Percentiles rank a stretch among this genome's conserved stretches.
Conservation (phyloP, 2,888 invertebrate species). For the Latheticus oryzae region DNA sequence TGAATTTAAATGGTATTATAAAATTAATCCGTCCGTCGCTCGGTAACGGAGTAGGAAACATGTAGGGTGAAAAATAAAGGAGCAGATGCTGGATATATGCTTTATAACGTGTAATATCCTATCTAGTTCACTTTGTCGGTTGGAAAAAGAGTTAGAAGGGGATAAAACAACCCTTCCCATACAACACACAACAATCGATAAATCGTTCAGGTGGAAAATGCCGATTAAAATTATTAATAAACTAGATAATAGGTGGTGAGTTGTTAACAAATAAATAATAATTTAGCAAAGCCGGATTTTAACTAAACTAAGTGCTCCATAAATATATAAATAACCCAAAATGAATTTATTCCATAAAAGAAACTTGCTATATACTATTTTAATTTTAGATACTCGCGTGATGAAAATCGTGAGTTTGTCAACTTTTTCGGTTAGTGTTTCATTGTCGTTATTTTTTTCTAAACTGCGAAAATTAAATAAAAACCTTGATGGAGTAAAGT, state of each 20-base stretch:
- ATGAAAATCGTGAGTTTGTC: slow-evolving; percentile 6
- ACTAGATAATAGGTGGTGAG: neutral
- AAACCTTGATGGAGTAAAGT: slow-evolving; percentile 12
- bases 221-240: slow-evolving; percentile 11
- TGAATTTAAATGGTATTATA: slow-evolving; percentile 7
- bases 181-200: slow-evolving; percentile 21
- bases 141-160: slow-evolving; percentile 1
- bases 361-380: slow-evolving; percentile 4
- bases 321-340: too few species aligned
- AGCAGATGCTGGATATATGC: slow-evolving; percentile 12
- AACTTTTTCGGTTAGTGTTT: neutral
- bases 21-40: slow-evolving; percentile 10
- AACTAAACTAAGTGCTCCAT: too few species aligned
- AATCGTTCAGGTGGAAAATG: slow-evolving; percentile 15
- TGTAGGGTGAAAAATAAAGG: slow-evolving; percentile 14
- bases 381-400: slow-evolving; percentile 19
- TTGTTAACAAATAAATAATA: too few species aligned
- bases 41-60: neutral
- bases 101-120: slow-evolving; percentile 26
- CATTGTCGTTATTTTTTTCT: slow-evolving; percentile 2
- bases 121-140: slow-evolving; percentile 10
- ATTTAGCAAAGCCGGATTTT: too few species aligned
- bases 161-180: slow-evolving; percentile 14
- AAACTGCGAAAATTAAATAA: slow-evolving; percentile 5
- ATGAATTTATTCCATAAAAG: too few species aligned